Conservation (phyloP, 2,888 invertebrate genomes). For the Tetragonisca angustula region DNA sequence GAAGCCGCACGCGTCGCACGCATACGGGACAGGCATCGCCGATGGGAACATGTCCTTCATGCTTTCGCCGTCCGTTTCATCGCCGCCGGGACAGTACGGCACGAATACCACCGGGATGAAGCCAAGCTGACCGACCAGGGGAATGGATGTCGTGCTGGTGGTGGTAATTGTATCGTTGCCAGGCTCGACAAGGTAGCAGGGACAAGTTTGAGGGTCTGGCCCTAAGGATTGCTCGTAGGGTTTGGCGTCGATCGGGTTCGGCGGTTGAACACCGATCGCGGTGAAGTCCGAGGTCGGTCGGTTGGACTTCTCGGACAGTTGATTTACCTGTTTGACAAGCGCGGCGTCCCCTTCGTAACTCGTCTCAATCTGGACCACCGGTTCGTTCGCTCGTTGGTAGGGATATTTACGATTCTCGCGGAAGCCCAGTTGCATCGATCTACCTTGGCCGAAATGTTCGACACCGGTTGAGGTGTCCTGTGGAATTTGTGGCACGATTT, state of each 20-base stretch:
- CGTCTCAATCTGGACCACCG: conserved; percentile 44
- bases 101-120: conserved; percentile 90
- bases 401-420: conserved; percentile 49
- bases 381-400: conserved; percentile 7
- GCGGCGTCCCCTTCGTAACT: conserved; percentile 41
- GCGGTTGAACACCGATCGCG: conserved; percentile 84
- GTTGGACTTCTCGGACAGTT: conserved; percentile 45
- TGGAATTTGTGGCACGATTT: not conserved
- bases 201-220: conserved; percentile 87
- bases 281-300: conserved; percentile 80
- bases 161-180: conserved; percentile 82
- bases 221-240: conserved; percentile 87
- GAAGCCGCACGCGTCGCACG: conserved; percentile 86
- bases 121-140: conserved; percentile 84
- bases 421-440: conserved; percentile 7
- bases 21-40: conserved; percentile 87
- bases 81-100: conserved; percentile 87
- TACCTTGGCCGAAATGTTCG: not conserved
- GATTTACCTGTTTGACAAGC: conserved; percentile 67
- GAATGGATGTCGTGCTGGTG: conserved; percentile 77
- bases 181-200: conserved; percentile 87
- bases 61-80: conserved; percentile 77
- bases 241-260: conserved; percentile 85
- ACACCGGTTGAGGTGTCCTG: not conserved
- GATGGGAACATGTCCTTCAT: conserved; percentile 87